phyloP scores from a whole-genome alignment of 2,113 vertebrate genomes.

The Pygoscelis adeliae region DNA sequence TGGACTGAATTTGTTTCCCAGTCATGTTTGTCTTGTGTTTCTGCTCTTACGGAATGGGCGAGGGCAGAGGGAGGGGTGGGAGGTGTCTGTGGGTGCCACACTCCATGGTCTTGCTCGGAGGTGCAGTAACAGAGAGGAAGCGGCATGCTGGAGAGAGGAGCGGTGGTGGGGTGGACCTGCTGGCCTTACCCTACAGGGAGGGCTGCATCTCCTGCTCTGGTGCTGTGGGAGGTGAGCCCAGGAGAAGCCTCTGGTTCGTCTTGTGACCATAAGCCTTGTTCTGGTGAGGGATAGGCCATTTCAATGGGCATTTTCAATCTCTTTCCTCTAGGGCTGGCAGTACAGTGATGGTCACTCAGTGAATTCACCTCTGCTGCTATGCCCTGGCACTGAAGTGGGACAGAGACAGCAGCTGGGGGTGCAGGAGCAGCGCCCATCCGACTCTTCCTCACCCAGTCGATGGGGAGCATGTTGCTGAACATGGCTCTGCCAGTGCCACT shows the following conservation, averaged over 20 bases:
- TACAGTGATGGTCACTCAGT: not conserved
- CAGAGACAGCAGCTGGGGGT: not conserved
- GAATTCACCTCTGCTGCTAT: not conserved
- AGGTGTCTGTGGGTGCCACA: not conserved
- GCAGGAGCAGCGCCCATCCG: not conserved
- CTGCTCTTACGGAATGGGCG: not conserved
- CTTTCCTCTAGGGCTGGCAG: not conserved
- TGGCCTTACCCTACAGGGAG: not conserved
- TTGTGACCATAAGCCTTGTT: not conserved
- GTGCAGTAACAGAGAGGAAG: not conserved
- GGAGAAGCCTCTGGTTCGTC: not conserved
- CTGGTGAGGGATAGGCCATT: not conserved
- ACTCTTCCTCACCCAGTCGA: not conserved
- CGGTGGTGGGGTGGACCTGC: not conserved
- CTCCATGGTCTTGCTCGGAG: not conserved
- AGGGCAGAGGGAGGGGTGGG: not conserved
- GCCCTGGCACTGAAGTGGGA: rapidly evolving
- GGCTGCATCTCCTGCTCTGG: not conserved
- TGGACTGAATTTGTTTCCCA: not conserved
- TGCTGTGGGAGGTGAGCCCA: not conserved
- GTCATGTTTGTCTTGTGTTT: not conserved
- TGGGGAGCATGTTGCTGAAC: not conserved
- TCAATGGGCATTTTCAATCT: not conserved
- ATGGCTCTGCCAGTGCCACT: not conserved
- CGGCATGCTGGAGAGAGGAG: not conserved